A percentile compares a stretch with the other conserved stretches of the same genome.
These are phyloP conservation scores for Lymantria monacha DNA, from an alignment of 2,888 invertebrate species.

Conservation along the genomic window DNA sequence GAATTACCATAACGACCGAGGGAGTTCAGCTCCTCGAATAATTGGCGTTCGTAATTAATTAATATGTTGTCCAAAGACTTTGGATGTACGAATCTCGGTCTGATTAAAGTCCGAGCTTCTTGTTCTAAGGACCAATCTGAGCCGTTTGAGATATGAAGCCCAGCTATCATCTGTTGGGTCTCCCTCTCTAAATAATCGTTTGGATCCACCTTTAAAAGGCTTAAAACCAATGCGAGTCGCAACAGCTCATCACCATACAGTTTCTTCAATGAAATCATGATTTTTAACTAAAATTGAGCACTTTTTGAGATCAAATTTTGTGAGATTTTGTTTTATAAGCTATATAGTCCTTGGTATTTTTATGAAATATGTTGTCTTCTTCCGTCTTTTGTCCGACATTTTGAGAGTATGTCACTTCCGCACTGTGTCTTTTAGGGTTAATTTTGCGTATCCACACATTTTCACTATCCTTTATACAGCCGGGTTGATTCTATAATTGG, in stretches of 20 bases:
- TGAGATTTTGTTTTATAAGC: constrained; percentile 10
- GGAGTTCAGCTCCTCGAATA: constrained; percentile 88
- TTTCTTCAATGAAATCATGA: constrained; percentile 92
- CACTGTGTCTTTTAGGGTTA: constrained; percentile 6
- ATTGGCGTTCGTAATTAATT: constrained; percentile 86
- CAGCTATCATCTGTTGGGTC: constrained; percentile 75
- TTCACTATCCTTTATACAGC: constrained; percentile 16
- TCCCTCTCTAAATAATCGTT: constrained; percentile 85
- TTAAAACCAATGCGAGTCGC: constrained; percentile 90
- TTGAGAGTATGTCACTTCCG: constrained; percentile 57
- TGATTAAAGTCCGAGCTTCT: constrained; percentile 78
- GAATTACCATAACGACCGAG: constrained; percentile 77
- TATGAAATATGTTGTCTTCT: constrained; percentile 43
- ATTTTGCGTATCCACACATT: constrained; percentile 17
- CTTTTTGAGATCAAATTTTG: constrained; percentile 29
- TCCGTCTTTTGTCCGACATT: constrained; percentile 75
- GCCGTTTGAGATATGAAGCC: constrained; percentile 84
- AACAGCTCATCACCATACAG: constrained; percentile 91
- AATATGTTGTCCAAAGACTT: constrained; percentile 87
- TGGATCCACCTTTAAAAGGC: constrained; percentile 89
- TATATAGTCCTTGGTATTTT: constrained; percentile 32
- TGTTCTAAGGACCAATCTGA: constrained; percentile 86
- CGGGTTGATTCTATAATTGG: constrained; percentile 13
- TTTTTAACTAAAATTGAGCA: constrained; percentile 35
- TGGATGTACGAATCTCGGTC: constrained; percentile 85